Evolutionary conservation across 2,113 vertebrate genomes (phyloP).

Genomic region (Rallus limicola): DNA sequence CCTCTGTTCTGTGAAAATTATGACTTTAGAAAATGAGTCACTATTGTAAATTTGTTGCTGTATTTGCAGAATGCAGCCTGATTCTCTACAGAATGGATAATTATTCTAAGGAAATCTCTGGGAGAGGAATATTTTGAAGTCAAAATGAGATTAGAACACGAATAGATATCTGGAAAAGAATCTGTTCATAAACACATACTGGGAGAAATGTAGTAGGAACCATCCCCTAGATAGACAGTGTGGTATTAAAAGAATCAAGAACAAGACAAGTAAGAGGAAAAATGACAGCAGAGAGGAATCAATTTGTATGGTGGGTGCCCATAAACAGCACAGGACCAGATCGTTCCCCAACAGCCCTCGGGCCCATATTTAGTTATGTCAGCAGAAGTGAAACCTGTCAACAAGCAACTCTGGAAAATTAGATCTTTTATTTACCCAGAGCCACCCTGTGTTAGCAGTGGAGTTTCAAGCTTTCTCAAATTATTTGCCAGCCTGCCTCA

Average conservation of each 20-base stretch:
- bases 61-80: neutral
- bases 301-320: neutral
- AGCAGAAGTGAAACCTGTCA: neutral
- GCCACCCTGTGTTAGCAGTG: neutral
- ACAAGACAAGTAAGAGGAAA: neutral
- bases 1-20: neutral
- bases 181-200: neutral
- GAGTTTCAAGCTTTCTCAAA: neutral
- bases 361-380: neutral
- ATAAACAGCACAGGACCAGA: neutral
- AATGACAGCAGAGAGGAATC: neutral
- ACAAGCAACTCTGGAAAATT: neutral
- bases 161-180: constrained; percentile 23
- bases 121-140: constrained; percentile 36
- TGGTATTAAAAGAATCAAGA: neutral
- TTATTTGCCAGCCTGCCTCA: neutral
- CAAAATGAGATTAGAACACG: neutral
- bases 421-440: neutral
- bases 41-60: neutral
- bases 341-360: neutral
- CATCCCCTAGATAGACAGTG: neutral
- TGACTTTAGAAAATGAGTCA: neutral
- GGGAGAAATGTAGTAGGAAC: neutral
- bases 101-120: constrained; percentile 21
- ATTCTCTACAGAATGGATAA: neutral